Evolutionary conservation across 2,113 vertebrate species (phyloP).

Genomic region (Rana temporaria): DNA sequence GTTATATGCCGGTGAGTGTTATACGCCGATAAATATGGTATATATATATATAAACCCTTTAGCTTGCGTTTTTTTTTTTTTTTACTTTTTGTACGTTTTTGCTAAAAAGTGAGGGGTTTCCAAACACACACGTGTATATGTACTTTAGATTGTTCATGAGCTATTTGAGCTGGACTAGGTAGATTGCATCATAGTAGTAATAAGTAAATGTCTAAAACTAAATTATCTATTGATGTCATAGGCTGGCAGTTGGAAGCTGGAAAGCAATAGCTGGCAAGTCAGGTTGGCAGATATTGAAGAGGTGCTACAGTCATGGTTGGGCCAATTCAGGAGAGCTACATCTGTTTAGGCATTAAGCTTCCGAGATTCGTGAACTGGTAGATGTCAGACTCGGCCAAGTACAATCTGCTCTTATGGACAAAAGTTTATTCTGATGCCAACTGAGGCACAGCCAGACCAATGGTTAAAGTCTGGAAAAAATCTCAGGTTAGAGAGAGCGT

Average conservation of each 20-base stretch:
- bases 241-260: not conserved
- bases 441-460: constrained; percentile 1
- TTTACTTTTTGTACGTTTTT: no score
- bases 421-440: not conserved
- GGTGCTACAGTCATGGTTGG: not conserved
- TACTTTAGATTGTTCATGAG: not conserved
- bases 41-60: no score
- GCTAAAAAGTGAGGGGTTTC: no score
- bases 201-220: not conserved
- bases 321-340: constrained; percentile 17
- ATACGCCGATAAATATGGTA: no score
- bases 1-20: no score
- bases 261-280: constrained; percentile 11
- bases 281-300: not conserved
- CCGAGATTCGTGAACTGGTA: not conserved
- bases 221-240: constrained; percentile 3
- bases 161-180: not conserved
- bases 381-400: not conserved
- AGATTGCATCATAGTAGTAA: not conserved
- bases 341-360: constrained; percentile 1
- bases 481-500: not conserved
- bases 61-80: no score
- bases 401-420: constrained; percentile 15
- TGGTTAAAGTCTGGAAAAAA: constrained; percentile 10
- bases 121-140: no score